Base-by-base conservation (phyloP, 2,113 vertebrate genomes). In the Circaetus cinerascens region DNA sequence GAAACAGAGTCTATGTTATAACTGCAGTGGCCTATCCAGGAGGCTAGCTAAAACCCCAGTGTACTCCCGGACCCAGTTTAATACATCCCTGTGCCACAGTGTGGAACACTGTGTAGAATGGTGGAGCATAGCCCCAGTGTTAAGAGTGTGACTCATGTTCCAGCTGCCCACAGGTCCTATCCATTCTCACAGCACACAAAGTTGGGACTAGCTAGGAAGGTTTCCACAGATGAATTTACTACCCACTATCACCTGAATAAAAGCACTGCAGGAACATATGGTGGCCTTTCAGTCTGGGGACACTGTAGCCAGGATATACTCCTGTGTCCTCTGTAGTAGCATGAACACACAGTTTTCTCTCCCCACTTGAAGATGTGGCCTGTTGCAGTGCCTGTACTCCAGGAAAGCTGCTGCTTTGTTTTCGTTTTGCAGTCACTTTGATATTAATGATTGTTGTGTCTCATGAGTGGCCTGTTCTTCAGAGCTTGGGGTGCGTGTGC, bases 401-500 rank as follows among this genome's bases (percentile, higher is more conserved):
- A 66, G 75, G 60, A 51, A 51, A 67, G 38, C 45, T 29, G 27
- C 57, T 79, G 43, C 43, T 8, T 41, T 60, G 30, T 38, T 51
- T 57, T 41, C 13, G 7, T 45, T 66, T 66, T 67, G 59, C 45
- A 40, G 19, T 66, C 67, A 72, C 45, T 73, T 79, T 5, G 2
- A 18, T 55, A 71, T 18, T 56, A 36, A 55, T 23, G 20, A 26
- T 21, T 30, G 15, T 46, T 9, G 5, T 17, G 23, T 48, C 67
- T 80, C 29, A 46, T 14, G 56, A 23, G 29, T n/a, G n/a, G 41
- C 40, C 56, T 4, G 3, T 30, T 68, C 67, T 50, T 63, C 2
- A 1, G 40, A 41, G 76, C 67, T 11, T 19, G 40, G 34, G 38
- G 18, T 10, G 27, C 0, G 4, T 38, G 56, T 0, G 29, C 74